These are phyloP conservation scores for Taxidea taxus DNA, from an alignment of 2,113 vertebrate species.

Conservation along the genomic window DNA sequence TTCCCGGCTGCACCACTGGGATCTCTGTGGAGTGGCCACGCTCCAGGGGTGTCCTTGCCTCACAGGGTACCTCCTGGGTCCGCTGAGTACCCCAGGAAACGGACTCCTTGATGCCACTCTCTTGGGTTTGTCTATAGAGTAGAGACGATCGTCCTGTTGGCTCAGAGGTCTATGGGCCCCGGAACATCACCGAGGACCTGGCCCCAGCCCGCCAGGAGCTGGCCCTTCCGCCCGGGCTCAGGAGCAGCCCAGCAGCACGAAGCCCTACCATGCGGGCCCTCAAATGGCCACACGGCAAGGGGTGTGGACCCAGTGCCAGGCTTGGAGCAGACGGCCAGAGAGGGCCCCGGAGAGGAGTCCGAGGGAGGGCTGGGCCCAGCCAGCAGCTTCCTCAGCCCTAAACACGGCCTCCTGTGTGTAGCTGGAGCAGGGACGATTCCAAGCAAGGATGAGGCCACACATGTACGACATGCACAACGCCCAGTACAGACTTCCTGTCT, in stretches of 20 bases:
- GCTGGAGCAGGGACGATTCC: accelerated
- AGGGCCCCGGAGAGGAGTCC: neutral
- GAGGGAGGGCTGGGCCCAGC: neutral
- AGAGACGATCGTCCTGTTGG: neutral
- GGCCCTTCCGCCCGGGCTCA: neutral
- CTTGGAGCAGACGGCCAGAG: neutral
- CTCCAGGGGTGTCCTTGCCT: slow-evolving; percentile 84
- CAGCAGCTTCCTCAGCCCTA: neutral
- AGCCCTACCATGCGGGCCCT: accelerated
- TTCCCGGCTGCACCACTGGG: slow-evolving; percentile 77
- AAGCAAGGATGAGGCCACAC: too few relatives aligned
- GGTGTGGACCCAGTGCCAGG: accelerated
- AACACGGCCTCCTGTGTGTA: neutral
- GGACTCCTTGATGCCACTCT: slow-evolving; percentile 86
- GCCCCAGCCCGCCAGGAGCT: neutral
- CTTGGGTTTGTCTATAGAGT: slow-evolving; percentile 82
- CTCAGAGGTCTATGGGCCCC: neutral
- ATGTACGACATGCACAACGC: accelerated
- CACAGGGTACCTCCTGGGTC: slow-evolving; percentile 83
- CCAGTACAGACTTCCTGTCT: neutral
- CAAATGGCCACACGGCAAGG: neutral
- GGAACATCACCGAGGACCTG: too few relatives aligned
- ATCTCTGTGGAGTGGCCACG: slow-evolving; percentile 90
- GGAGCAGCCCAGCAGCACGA: too few relatives aligned
- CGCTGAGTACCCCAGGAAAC: slow-evolving; percentile 90